Evolutionary conservation across 1,140 invertebrate genomes (phyloP).

Genomic region (Stegodyphus dumicola): DNA sequence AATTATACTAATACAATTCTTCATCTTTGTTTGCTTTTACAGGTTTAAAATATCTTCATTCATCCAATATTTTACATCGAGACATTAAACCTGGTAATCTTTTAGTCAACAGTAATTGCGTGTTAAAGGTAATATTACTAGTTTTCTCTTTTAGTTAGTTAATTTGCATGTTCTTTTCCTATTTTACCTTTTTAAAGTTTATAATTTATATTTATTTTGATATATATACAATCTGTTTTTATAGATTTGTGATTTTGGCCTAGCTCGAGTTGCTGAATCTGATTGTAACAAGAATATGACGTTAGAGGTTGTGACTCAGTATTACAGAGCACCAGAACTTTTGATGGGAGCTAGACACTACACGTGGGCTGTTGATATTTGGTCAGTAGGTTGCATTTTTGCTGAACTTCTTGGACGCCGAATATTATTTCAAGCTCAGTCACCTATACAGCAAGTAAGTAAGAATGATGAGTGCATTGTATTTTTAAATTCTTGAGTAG

Average conservation of each 20-base stretch:
- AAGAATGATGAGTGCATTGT: background rate
- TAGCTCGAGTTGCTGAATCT: constrained; percentile 93
- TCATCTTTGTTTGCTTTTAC: background rate
- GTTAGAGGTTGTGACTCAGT: constrained; percentile 98
- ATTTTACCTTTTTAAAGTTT: background rate
- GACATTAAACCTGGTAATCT: constrained; percentile 99
- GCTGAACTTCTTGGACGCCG: constrained; percentile 93
- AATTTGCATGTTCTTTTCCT: background rate
- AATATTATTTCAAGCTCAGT: constrained; percentile 97
- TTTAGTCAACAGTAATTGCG: constrained; percentile 98
- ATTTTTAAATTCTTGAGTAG: too few species aligned
- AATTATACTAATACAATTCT: background rate
- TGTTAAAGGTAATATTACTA: constrained; percentile 81
- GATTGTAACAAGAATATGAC: constrained; percentile 95
- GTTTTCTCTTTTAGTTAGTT: background rate
- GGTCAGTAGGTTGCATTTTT: constrained; percentile 99
- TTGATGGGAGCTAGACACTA: constrained; percentile 98
- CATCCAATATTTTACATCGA: constrained; percentile 94
- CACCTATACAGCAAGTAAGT: constrained; percentile 88
- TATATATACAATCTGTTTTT: constrained; percentile 9
- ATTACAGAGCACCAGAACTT: constrained; percentile 98
- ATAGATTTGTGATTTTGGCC: constrained; percentile 97
- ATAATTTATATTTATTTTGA: background rate
- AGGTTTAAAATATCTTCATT: constrained; percentile 96
- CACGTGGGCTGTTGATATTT: constrained; percentile 95